Percentiles rank a stretch among this genome's conserved stretches.
These are phyloP conservation scores for Seira sanloemensis DNA, from an alignment of 2,888 invertebrate genomes.

Conservation along the genomic window DNA sequence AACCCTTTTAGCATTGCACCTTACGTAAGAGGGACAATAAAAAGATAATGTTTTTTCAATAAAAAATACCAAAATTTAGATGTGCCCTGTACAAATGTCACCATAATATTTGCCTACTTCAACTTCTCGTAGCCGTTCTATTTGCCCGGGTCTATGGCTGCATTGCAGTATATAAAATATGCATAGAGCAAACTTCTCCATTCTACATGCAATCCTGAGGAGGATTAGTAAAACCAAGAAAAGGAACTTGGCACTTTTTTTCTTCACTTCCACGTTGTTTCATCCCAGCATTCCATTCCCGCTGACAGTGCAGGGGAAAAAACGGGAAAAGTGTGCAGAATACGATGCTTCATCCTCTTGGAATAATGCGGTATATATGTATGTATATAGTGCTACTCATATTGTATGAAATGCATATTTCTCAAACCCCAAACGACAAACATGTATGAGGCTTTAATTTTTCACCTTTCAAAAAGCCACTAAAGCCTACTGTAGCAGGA, in stretches of 20 bases:
- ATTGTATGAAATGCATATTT: background rate
- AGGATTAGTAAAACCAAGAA: background rate
- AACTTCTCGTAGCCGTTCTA: no score
- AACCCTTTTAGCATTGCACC: no score
- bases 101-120: background rate
- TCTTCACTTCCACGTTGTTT: background rate
- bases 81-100: background rate
- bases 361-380: background rate
- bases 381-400: no score
- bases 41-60: slow-evolving; percentile 45
- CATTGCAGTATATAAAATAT: slow-evolving; percentile 34
- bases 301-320: background rate
- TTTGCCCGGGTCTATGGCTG: slow-evolving; percentile 21
- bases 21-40: no score
- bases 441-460: background rate
- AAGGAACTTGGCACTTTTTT: background rate
- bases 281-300: background rate
- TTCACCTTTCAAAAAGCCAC: no score
- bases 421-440: background rate
- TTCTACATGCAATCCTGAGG: background rate
- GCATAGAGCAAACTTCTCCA: background rate
- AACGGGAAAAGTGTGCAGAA: background rate
- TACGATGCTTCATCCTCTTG: background rate
- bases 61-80: slow-evolving; percentile 7
- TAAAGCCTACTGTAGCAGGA: no score